Conservation (phyloP, 2,113 vertebrate genomes). For the Pavo muticus region DNA sequence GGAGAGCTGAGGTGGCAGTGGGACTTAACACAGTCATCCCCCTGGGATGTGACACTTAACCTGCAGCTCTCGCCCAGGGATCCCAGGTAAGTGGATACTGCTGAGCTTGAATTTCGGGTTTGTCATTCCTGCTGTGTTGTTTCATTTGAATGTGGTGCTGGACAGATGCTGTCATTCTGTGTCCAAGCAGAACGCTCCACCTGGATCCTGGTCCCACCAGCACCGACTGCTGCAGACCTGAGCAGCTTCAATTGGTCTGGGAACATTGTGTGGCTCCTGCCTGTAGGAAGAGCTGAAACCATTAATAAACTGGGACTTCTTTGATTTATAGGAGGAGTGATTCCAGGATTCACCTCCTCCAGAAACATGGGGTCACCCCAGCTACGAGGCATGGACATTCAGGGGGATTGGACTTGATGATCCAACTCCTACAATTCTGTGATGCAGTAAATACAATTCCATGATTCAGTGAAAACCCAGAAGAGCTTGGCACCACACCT, state of each 20-base stretch:
- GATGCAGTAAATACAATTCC: too few species aligned
- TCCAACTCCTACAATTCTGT: too few species aligned
- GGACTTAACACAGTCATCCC: neutral
- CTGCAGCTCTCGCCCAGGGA: neutral
- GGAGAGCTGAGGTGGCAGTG: neutral
- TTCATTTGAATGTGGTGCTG: neutral
- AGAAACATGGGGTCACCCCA: neutral
- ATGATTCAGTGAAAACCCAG: neutral
- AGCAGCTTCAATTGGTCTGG: neutral
- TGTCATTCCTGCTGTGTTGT: neutral
- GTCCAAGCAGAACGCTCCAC: neutral
- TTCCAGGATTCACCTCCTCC: neutral
- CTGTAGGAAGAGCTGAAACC: neutral
- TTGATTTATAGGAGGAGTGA: neutral
- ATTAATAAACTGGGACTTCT: neutral
- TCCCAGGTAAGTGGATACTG: rapidly evolving
- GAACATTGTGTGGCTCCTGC: neutral
- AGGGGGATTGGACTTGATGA: too few species aligned
- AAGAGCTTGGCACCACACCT: neutral
- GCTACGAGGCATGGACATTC: neutral
- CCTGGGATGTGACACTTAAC: neutral
- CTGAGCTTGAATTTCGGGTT: neutral
- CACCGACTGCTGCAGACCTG: neutral
- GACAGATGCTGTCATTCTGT: neutral
- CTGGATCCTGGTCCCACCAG: neutral